Base-by-base conservation (phyloP, 2,113 vertebrate genomes). In the Aplodontia rufa region DNA sequence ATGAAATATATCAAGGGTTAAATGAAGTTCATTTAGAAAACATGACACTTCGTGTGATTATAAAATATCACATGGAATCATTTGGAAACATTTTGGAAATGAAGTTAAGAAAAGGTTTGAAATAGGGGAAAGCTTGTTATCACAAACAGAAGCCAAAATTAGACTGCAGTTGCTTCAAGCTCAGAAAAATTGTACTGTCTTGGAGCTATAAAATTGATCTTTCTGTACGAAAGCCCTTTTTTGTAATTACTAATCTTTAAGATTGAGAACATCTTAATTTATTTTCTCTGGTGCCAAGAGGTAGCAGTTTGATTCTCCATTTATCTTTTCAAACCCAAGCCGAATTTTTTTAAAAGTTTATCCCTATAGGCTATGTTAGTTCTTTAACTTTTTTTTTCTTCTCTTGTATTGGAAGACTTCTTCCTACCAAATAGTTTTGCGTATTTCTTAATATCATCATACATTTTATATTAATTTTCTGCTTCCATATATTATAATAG, bases 331-430 rank as follows among this genome's bases (percentile, higher is more conserved):
- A 86, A 11, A 79, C 30, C 5, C 40, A 40, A 51, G 94, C 76
- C 91, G 5, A 35, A 0, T 72, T 97, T 92, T 81, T 47, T 26
- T 3, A 60, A 60, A 55, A 96, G 94, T 3, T 86, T 55, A 72
- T 26, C 8, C 11, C 81, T 90, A 53, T 26, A 96, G 24, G 26
- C 20, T 8, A 90, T 22, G 72, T 13, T 91, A 96, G 58, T 91
- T 12, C 40, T 87, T 64, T 66, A 83, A 55, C 1, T 35, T 2
- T n/a, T 83, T 95, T 26, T 90, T 95, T n/a, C 0, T 19, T 87
- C 96, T 93, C n/a, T 97, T 13, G 40, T 95, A 84, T 37, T n/a
- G 20, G 93, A 75, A 17, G 40, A 20, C 42, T 84, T 90, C 49
- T 93, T 76, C 30, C 24, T 82, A 37, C 49, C 78, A 74, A 76